Conservation (phyloP, 2,797 vertebrate genomes). For the Sarcophilus harrisii region DNA sequence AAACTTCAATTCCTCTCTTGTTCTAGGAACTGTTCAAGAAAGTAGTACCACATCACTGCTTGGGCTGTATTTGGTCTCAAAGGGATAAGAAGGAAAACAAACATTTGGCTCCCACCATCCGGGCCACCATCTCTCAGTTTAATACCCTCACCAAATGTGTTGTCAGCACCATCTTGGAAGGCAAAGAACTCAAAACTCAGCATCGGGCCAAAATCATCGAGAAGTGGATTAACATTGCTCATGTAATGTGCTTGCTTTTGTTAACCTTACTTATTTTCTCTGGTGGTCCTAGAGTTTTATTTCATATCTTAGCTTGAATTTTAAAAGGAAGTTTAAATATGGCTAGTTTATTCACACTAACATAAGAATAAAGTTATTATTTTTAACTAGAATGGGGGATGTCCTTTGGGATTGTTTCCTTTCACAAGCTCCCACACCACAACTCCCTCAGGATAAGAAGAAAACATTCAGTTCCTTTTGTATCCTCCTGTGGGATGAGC, state of each 20-base stretch:
- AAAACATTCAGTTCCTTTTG: neutral
- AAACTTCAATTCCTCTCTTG: constrained; percentile 55
- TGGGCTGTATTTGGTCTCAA: constrained; percentile 96
- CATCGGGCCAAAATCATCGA: constrained; percentile 94
- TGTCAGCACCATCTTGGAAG: constrained; percentile 91
- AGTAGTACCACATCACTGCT: constrained; percentile 95
- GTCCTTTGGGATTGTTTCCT: neutral
- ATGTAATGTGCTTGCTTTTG: constrained; percentile 84
- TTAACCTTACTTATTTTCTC: neutral
- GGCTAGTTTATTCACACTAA: neutral
- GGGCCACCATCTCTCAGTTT: constrained; percentile 96
- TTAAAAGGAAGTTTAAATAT: constrained; percentile 6
- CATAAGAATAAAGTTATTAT: constrained; percentile 3
- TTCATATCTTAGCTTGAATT: neutral
- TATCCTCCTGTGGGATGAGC: neutral
- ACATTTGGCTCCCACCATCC: constrained; percentile 92
- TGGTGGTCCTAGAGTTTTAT: neutral
- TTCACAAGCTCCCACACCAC: too few relatives aligned
- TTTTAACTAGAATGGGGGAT: neutral
- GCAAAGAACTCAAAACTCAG: constrained; percentile 90
- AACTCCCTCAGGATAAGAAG: neutral
- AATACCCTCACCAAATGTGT: constrained; percentile 93
- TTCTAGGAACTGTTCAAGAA: constrained; percentile 94
- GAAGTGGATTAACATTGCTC: constrained; percentile 96
- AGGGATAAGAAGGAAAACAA: constrained; percentile 95